A percentile compares a stretch with the other conserved stretches of the same genome.
Conservation (phyloP, 1,140 invertebrate species). For the Vollenhovia emeryi region DNA sequence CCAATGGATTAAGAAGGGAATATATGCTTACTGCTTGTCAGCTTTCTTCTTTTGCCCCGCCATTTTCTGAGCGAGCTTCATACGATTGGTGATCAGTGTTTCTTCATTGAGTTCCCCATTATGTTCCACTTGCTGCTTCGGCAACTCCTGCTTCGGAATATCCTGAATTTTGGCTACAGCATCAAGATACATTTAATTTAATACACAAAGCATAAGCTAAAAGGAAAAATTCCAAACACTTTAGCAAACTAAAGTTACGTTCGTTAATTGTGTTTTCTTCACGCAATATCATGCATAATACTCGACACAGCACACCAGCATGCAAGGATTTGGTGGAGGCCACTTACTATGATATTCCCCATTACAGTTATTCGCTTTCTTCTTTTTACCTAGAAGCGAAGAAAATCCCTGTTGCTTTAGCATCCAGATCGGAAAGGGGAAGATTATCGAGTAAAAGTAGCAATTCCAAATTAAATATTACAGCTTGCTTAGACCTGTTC, state of each 20-base stretch:
- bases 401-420: slow-evolving; percentile 58
- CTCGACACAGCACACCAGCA: not conserved
- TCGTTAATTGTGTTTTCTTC: not conserved
- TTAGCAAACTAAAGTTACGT: not conserved
- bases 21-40: slow-evolving; percentile 85
- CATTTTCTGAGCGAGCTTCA: slow-evolving; percentile 90
- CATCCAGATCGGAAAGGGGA: slow-evolving; percentile 31
- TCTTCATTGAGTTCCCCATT: slow-evolving; percentile 87
- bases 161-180: slow-evolving; percentile 86
- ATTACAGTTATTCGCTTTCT: slow-evolving; percentile 74
- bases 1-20: slow-evolving; percentile 5
- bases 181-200: slow-evolving; percentile 24
- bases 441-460: slow-evolving; percentile 57
- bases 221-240: not conserved
- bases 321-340: slow-evolving; percentile 5
- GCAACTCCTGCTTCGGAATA: slow-evolving; percentile 83
- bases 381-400: slow-evolving; percentile 78
- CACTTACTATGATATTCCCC: slow-evolving; percentile 77
- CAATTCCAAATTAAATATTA: slow-evolving; percentile 58
- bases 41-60: slow-evolving; percentile 86
- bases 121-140: slow-evolving; percentile 74
- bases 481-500: too few relatives aligned
- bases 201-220: not conserved
- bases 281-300: not conserved
- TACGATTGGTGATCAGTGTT: slow-evolving; percentile 88